A percentile compares a stretch with the other conserved stretches of the same genome.
phyloP scores from a whole-genome alignment of 2,888 invertebrate genomes.

The Drosophila cognata region DNA sequence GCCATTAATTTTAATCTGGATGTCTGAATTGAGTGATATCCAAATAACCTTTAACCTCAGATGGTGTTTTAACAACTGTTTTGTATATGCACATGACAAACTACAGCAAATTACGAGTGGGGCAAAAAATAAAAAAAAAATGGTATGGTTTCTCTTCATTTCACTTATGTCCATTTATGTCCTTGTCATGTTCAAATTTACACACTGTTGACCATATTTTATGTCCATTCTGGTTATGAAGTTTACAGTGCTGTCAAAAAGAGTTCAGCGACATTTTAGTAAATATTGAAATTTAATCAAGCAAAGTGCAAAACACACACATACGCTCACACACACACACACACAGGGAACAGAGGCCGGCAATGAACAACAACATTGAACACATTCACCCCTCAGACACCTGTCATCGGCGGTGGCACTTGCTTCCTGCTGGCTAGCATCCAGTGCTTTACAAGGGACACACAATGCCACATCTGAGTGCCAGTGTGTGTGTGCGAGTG shows the following conservation, averaged over 20 bases:
- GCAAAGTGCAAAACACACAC: conserved; percentile 75
- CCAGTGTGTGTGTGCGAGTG: conserved; percentile 55
- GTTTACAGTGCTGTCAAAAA: conserved; percentile 81
- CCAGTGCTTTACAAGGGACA: conserved; percentile 53
- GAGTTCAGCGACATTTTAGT: conserved; percentile 82
- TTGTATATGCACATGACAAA: conserved; percentile 47
- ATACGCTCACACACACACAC: conserved; percentile 27
- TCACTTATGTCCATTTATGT: conserved; percentile 53
- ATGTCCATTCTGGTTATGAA: conserved; percentile 79
- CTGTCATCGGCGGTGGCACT: conserved; percentile 68
- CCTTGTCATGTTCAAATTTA: conserved; percentile 71
- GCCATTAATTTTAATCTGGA: conserved; percentile 1
- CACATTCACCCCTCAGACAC: conserved; percentile 65
- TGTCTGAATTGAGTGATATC: conserved; percentile 19
- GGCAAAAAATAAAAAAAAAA: not conserved
- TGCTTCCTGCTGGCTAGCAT: conserved; percentile 58
- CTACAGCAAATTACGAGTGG: conserved; percentile 42
- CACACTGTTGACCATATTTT: conserved; percentile 79
- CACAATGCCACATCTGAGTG: conserved; percentile 48
- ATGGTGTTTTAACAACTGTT: conserved; percentile 6
- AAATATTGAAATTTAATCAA: conserved; percentile 82
- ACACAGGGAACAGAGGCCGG: conserved; percentile 20
- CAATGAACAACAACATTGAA: conserved; percentile 66
- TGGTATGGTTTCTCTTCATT: conserved; percentile 27
- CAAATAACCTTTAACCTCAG: conserved; percentile 16